phyloP scores from a whole-genome alignment of 2,113 vertebrate species.

The Physeter macrocephalus region DNA sequence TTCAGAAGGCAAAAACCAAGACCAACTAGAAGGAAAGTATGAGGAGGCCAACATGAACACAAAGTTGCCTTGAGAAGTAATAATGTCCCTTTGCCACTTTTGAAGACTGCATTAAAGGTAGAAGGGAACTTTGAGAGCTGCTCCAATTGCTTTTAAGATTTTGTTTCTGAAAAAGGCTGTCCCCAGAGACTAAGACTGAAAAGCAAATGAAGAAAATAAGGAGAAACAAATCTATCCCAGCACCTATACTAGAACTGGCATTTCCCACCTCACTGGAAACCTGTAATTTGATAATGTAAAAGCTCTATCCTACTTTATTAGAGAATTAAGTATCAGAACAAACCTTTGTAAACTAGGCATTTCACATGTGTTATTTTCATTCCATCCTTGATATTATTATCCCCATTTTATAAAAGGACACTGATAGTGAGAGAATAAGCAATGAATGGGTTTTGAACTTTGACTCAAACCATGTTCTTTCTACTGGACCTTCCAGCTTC shows the following conservation, averaged over 20 bases:
- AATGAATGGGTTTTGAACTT: constrained; percentile 2
- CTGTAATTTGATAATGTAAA: not conserved
- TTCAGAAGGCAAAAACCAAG: not conserved
- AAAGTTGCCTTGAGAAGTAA: not conserved
- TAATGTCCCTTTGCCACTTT: not conserved
- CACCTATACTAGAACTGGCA: not conserved
- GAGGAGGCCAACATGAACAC: not conserved
- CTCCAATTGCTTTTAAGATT: not conserved
- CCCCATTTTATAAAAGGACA: not conserved
- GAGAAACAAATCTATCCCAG: not conserved
- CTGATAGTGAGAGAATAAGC: not conserved
- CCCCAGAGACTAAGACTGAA: not conserved
- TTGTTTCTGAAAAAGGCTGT: constrained; percentile 6
- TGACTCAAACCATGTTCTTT: constrained; percentile 2
- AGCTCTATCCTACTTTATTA: not conserved
- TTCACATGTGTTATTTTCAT: not conserved
- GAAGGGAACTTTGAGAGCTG: not conserved
- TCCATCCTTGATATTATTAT: not conserved
- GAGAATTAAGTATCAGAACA: constrained; percentile 24
- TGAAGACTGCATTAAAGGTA: not conserved
- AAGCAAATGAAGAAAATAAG: not conserved
- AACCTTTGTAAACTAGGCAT: not conserved
- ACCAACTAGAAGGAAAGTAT: not conserved
- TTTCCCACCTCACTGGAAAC: not conserved
- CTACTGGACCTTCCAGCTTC: not conserved